Evolutionary conservation across 2,797 vertebrate genomes (phyloP).

Genomic region (Holocentrus rufus): DNA sequence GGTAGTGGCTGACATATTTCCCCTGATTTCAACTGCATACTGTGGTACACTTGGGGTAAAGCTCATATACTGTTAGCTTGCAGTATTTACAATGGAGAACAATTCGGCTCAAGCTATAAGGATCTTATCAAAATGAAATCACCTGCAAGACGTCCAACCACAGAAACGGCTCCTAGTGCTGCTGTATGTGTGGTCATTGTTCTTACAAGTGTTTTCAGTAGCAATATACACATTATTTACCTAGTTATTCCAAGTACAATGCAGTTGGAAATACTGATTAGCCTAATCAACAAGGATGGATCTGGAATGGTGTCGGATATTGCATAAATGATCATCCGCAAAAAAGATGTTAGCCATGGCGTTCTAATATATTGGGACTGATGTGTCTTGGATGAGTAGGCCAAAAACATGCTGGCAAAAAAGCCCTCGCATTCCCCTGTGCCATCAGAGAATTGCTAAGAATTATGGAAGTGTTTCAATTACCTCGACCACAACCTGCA

Average conservation of each 20-base stretch:
- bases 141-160: neutral
- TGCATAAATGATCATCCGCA: no score
- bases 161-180: no score
- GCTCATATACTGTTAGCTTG: conserved; percentile 1
- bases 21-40: conserved; percentile 18
- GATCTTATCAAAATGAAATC: neutral
- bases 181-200: no score
- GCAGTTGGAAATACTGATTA: no score
- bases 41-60: neutral
- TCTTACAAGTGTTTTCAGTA: no score
- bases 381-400: no score
- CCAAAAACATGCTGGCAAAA: neutral
- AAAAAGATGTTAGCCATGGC: no score
- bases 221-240: no score
- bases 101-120: neutral
- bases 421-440: neutral
- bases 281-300: no score
- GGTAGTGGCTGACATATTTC: conserved; percentile 10
- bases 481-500: conserved; percentile 16
- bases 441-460: neutral
- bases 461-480: conserved; percentile 8
- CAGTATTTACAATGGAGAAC: conserved; percentile 14
- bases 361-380: no score
- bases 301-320: no score
- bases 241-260: no score